Evolutionary conservation across 1,140 invertebrate species (phyloP), one percentile per base, ranked within the genome.

Genomic region (Bombyx mori): DNA sequence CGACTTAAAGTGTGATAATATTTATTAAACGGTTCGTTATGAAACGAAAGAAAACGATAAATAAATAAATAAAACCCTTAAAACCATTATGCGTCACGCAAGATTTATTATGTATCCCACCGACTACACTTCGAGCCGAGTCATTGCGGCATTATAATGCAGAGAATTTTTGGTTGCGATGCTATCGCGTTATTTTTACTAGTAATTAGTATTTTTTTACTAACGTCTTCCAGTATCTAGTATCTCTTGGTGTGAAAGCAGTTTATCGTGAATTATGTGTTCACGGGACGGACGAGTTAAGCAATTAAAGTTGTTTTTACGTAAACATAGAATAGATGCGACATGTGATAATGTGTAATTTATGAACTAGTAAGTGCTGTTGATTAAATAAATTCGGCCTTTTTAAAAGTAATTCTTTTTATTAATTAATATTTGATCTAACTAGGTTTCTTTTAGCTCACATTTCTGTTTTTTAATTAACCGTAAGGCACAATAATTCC

Each of bases 191-290:
- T 80, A 79, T 84, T 84, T 54, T 83, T 78, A 76, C 75, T 72
- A 71, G 84, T 87, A 87, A 87, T 87, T 84, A 82, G 75, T 85
- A 85, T 82, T 85, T 83, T 18, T 82, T 86, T 83, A 75, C 77
- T 47, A 56, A 68, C 71, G 60, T 63, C 68, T 74, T 75, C 57
- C 54, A 12, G 62, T 65, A 42, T 48, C 52, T 50, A 53, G 61
- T 58, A 69, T 65, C 60, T 59, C 62, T 67, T 61, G 65, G 74
- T 78, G 73, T 79, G 73, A 79, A 73, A 71, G 74, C 73, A 65
- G 65, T 62, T 73, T 66, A 61, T 69, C 57, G 71, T 79, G 69
- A 77, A 73, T 83, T 74, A 83, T 82, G 73, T 78, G 71, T 69
- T 74, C 66, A 68, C 66, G 62, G 57, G 61, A 75, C 63, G 64